These are phyloP conservation scores for Copsychus sechellarum DNA, from an alignment of 2,113 vertebrate genomes.

Conservation along the genomic window DNA sequence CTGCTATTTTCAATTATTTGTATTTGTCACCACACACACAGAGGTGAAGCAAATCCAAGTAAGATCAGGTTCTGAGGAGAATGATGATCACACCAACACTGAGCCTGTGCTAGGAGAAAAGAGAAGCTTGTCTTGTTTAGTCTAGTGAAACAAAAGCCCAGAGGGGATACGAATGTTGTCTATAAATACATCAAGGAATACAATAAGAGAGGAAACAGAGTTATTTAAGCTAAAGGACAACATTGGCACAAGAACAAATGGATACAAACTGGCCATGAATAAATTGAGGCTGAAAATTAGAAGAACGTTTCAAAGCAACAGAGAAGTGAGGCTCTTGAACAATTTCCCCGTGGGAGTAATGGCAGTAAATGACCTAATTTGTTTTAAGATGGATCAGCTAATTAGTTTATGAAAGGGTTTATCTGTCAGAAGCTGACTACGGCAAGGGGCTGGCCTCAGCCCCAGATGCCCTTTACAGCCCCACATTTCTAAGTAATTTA, in stretches of 20 bases:
- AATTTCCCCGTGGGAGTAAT: conserved; percentile 1
- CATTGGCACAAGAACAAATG: conserved; percentile 39
- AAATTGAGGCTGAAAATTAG: conserved; percentile 52
- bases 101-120: neutral
- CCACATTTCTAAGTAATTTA: neutral
- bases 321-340: conserved; percentile 31
- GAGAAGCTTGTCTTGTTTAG: neutral
- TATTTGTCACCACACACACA: neutral
- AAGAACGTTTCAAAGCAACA: conserved; percentile 10
- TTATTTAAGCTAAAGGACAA: conserved; percentile 48
- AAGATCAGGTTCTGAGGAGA: neutral
- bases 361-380: conserved; percentile 41
- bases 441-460: neutral
- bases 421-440: neutral
- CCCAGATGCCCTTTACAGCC: neutral
- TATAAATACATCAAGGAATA: conserved; percentile 57
- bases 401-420: conserved; percentile 42
- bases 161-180: conserved; percentile 8
- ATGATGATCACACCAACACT: neutral
- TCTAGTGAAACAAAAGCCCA: neutral
- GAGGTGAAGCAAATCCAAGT: neutral
- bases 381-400: conserved; percentile 32
- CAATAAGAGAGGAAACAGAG: conserved; percentile 21
- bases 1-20: neutral
- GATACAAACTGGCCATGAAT: conserved; percentile 23